A percentile compares a stretch with the other conserved stretches of the same genome.
These are phyloP conservation scores for Ricordea florida DNA, from an alignment of 92 coral and sea anemone species.

Conservation along the genomic window DNA sequence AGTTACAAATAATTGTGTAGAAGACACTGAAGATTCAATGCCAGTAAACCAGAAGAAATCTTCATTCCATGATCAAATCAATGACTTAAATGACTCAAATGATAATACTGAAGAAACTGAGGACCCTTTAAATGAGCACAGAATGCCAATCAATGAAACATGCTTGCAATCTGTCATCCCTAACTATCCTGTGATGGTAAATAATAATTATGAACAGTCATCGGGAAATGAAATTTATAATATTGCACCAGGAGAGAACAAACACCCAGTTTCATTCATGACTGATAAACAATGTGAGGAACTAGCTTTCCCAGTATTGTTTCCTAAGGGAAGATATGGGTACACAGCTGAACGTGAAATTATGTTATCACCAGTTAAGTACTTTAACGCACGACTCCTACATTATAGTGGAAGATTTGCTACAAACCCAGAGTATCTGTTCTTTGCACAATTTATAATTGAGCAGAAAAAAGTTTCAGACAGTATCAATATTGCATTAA, in stretches of 20 bases:
- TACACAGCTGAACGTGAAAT: constrained; percentile 37
- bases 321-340: constrained; percentile 69
- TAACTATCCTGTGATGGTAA: too few species aligned
- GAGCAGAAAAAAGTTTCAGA: constrained; percentile 33
- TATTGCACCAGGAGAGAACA: constrained; percentile 64
- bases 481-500: constrained; percentile 35
- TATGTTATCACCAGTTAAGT: constrained; percentile 27
- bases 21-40: too few species aligned
- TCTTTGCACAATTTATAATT: constrained; percentile 61
- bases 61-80: too few species aligned
- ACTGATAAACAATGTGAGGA: constrained; percentile 59
- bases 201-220: too few species aligned
- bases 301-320: constrained; percentile 68
- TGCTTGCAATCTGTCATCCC: too few species aligned
- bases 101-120: too few species aligned
- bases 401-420: constrained; percentile 50
- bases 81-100: too few species aligned
- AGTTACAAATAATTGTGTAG: too few species aligned
- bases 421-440: constrained; percentile 39
- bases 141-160: too few species aligned
- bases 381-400: constrained; percentile 50
- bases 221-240: constrained; percentile 52
- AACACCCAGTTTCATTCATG: constrained; percentile 55
- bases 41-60: too few species aligned
- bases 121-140: too few species aligned